These are phyloP conservation scores for Trichoplax adhaerens DNA, from an alignment of 37 sponge, comb jelly and placozoan genomes.

Conservation along the genomic window DNA sequence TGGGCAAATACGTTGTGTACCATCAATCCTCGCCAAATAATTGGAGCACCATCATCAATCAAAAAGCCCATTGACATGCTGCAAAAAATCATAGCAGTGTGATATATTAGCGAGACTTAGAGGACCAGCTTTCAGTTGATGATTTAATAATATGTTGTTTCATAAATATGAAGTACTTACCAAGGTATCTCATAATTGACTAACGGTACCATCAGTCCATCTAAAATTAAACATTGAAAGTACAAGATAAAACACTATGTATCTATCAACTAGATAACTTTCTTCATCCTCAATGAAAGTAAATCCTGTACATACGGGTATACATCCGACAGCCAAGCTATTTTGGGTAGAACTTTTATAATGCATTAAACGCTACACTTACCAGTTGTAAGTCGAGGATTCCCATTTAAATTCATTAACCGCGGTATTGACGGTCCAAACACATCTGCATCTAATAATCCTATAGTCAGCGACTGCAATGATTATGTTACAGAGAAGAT, in stretches of 20 bases:
- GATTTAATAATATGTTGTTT: not conserved
- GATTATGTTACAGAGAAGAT: too few relatives aligned
- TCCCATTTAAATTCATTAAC: slow-evolving; percentile 76
- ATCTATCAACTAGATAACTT: too few relatives aligned
- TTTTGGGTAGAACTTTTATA: not conserved
- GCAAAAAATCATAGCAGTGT: not conserved
- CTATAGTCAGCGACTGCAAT: slow-evolving; percentile 36
- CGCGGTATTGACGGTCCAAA: slow-evolving; percentile 88
- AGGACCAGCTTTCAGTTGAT: not conserved
- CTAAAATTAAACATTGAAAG: slow-evolving; percentile 2
- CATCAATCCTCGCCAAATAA: slow-evolving; percentile 98
- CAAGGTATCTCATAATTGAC: slow-evolving; percentile 83
- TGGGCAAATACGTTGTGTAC: slow-evolving; percentile 15
- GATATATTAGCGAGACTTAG: not conserved
- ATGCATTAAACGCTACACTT: slow-evolving; percentile 1
- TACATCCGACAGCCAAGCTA: too few relatives aligned
- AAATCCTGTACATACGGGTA: too few relatives aligned
- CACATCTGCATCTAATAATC: slow-evolving; percentile 95
- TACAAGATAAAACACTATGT: too few relatives aligned
- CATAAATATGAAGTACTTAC: slow-evolving; percentile 19
- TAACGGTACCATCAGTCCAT: slow-evolving; percentile 75
- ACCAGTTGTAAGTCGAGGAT: slow-evolving; percentile 63
- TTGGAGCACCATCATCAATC: slow-evolving; percentile 72
- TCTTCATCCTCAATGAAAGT: too few relatives aligned
- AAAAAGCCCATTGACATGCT: slow-evolving; percentile 99